Evolutionary conservation across 2,113 vertebrate species (phyloP), one percentile per base, ranked within the genome.

Genomic region (Percina caprodes): DNA sequence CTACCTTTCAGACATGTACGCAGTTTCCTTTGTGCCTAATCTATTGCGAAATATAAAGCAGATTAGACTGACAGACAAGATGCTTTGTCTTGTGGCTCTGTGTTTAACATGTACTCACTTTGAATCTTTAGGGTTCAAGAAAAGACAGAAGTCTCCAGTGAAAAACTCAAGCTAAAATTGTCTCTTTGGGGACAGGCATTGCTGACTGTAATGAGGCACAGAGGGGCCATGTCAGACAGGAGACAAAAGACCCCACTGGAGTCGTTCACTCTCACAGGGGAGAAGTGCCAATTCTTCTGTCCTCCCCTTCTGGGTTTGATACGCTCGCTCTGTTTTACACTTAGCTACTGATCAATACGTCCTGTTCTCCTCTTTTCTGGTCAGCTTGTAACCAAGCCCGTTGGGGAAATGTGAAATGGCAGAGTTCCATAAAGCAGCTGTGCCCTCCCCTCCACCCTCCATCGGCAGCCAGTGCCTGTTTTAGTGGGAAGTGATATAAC

Each of bases 261-360:
- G 88, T 90, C 74, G 82, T 86, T 90, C 89, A 88, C 68, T 76
- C 72, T 88, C 60, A 21, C 77, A 69, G 69, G 55, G 62, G 83
- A 84, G 54, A 90, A 82, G 80, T 85, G 90, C 82, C 89, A 90
- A 76, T 86, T 87, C 87, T 77, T 86, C 86, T 84, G 82, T 88
- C 85, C 85, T 77, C 75, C 81, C 85, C 80, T 81, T 84, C 68
- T 70, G 87, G 88, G 88, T 80, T 72, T 89, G 86, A 81, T 84
- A 62, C 75, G 86, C 85, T 69, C 76, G 65, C 82, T 87, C 80
- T 86, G 80, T 89, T 88, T 85, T 85, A 80, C 87, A 90, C 88
- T 91, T 83, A 92, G 89, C 86, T 56, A n/a, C 83, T 86, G 90
- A 93, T 92, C 93, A 89, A 92, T 92, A 91, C 24, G 35, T 88